Base-by-base conservation (phyloP, 2,888 invertebrate genomes). In the Yponomeuta sedellus region DNA sequence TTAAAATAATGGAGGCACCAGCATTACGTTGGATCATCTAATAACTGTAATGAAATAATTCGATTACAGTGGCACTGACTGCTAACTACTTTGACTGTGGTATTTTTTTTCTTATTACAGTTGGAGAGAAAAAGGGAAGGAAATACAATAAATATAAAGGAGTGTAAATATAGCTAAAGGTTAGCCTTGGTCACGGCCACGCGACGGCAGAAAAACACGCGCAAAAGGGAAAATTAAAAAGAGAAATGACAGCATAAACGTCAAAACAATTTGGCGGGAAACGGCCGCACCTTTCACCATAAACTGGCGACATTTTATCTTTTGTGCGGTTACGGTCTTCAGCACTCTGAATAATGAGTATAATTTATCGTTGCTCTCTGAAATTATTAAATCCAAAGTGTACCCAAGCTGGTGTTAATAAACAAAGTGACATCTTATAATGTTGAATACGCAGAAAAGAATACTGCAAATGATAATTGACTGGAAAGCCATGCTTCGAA, bases 201-300 rank as follows among this genome's bases (percentile, higher is more conserved):
- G 16, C 16, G 16, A 52, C 16, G 10, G 34, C 16, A 52, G 16
- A 52, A 52, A 52, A 62, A 19, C 64, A 39, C 16, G 10, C 44
- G 16, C 44, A 52, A 52, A 52, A 16, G 16, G 16, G 44, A 52
- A 52, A 52, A 16, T 52, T 52, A 52, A 52, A 52, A 52, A 52
- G 44, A 52, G 16, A 52, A 52, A 52, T 52, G 10, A 16, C 16
- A 16, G 12, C 10, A 52, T 52, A 52, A 52, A 52, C 44, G 44
- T 52, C 44, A 52, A 52, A 52, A 52, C 44, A 52, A 52, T 52
- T 52, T 52, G 44, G 44, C 44, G 44, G 44, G 44, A 52, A 52
- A 52, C 44, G 44, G 44, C 44, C 44, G 44, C 44, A 52, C 44
- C 44, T 52, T 16, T 52, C 44, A 52, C 44, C 44, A 52, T 52